Evolutionary conservation across 1,140 invertebrate species (phyloP).

Genomic region (Druon quercuslanigerum): DNA sequence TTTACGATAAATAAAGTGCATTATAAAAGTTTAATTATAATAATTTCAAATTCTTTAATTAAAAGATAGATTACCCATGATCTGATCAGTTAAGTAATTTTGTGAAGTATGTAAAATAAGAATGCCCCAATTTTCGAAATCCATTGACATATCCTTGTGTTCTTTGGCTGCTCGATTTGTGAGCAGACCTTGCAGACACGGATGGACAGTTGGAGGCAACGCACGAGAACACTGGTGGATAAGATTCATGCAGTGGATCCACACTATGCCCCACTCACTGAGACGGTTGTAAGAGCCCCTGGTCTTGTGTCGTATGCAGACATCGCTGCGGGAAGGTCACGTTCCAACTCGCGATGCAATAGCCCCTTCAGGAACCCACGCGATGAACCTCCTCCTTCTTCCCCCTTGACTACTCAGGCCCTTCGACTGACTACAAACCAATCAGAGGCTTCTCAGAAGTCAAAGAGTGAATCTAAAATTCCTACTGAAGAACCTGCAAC

Average conservation of each 20-base stretch:
- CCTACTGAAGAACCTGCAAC: conserved; percentile 22
- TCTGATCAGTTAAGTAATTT: conserved; percentile 32
- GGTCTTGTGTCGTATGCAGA: conserved; percentile 77
- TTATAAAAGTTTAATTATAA: conserved; percentile 48
- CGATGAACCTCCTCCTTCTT: conserved; percentile 58
- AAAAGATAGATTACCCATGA: conserved; percentile 6
- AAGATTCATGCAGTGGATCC: conserved; percentile 85
- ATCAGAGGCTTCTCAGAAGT: conserved; percentile 19
- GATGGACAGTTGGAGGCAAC: conserved; percentile 80
- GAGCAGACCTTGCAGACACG: conserved; percentile 83
- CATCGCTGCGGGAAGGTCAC: conserved; percentile 75
- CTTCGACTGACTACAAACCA: conserved; percentile 45
- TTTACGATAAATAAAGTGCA: conserved; percentile 56
- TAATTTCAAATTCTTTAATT: conserved; percentile 33
- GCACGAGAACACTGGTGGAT: conserved; percentile 81
- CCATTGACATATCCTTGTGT: conserved; percentile 56
- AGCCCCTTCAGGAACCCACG: conserved; percentile 63
- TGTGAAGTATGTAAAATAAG: conserved; percentile 37
- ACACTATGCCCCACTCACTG: conserved; percentile 77
- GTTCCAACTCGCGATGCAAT: conserved; percentile 68
- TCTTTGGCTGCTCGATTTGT: conserved; percentile 72
- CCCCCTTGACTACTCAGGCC: conserved; percentile 52
- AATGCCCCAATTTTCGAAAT: conserved; percentile 40
- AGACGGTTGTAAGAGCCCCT: conserved; percentile 40
- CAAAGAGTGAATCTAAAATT: background rate